These are phyloP conservation scores for Mamestra configurata DNA, from an alignment of 1,140 invertebrate species.

Conservation along the genomic window DNA sequence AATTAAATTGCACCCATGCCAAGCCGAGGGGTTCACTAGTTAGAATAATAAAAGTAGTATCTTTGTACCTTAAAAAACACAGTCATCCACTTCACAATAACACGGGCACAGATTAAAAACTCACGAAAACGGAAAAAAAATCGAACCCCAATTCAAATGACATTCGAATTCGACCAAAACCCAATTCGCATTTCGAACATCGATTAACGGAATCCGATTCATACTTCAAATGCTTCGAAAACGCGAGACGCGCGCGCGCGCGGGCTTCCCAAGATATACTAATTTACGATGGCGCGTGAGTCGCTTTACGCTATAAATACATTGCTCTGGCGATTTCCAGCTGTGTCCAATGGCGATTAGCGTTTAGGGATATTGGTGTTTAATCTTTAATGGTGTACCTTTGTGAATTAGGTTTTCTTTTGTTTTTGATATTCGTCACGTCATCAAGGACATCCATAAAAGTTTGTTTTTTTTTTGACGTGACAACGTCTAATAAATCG, in stretches of 20 bases:
- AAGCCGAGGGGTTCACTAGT: not conserved
- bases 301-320: conserved; percentile 46
- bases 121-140: conserved; percentile 16
- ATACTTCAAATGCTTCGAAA: conserved; percentile 41
- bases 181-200: conserved; percentile 40
- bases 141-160: conserved; percentile 21
- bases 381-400: conserved; percentile 22
- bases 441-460: too few relatives aligned
- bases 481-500: too few relatives aligned
- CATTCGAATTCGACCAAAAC: conserved; percentile 15
- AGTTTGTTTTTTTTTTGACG: too few relatives aligned
- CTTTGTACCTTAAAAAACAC: conserved; percentile 7
- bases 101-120: conserved; percentile 40
- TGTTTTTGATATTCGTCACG: too few relatives aligned
- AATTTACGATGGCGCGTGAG: conserved; percentile 51
- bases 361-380: conserved; percentile 43
- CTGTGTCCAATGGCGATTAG: conserved; percentile 38
- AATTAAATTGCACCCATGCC: too few relatives aligned
- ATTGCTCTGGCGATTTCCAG: conserved; percentile 49
- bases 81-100: conserved; percentile 21
- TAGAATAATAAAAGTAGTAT: not conserved
- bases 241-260: conserved; percentile 43
- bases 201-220: conserved; percentile 43
- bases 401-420: not conserved
- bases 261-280: conserved; percentile 43